Evolutionary conservation across 2,888 invertebrate genomes (phyloP), one percentile per base, ranked within the genome.

Genomic region (Tetragnatha montana): DNA sequence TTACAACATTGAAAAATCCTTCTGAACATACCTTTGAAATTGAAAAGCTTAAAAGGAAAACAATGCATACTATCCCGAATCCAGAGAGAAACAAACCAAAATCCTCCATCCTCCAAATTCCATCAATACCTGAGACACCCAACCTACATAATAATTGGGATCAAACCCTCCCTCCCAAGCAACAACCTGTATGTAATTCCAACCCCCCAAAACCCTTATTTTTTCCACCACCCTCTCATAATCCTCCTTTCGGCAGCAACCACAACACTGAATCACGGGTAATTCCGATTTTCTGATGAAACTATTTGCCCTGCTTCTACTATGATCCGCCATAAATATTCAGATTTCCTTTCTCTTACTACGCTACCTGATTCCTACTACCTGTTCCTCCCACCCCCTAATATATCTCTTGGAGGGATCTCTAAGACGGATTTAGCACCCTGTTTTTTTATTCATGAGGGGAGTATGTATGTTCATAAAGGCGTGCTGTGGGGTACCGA

Each of bases 401-500:
- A 76, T 22, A 79, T 51, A 71, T 70, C 69, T 78, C 22, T 51
- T 71, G 21, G 51, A 51, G 70, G 69, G 10, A 69, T 10, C 75
- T 35, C 84, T 19, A 76, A 84, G 71, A 79, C 19, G 51, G 71
- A 79, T 84, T 76, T 76, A 71, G 81, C 49, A 50, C 73, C 60
- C n/a, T 17, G 19, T 81, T 87, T 87, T 87, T 81, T 87, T 87
- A 87, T 87, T 87, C 87, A 87, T 87, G 81, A 81, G 69, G 51
- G 50, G 70, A 87, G 74, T 74, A 69, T 69, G 35, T 75, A 75
- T 87, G 69, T 87, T 75, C 87, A 76, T 75, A 75, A 87, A 17
- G 79, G 21, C 60, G 19, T 35, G 12, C 14, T 12, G 81, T 6
- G 69, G 60, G 17, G 81, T 19, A 49, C 49, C 17, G n/a, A n/a